Evolutionary conservation across 1,140 invertebrate genomes (phyloP), one percentile per base, ranked within the genome.

Genomic region (Theocolax elegans): DNA sequence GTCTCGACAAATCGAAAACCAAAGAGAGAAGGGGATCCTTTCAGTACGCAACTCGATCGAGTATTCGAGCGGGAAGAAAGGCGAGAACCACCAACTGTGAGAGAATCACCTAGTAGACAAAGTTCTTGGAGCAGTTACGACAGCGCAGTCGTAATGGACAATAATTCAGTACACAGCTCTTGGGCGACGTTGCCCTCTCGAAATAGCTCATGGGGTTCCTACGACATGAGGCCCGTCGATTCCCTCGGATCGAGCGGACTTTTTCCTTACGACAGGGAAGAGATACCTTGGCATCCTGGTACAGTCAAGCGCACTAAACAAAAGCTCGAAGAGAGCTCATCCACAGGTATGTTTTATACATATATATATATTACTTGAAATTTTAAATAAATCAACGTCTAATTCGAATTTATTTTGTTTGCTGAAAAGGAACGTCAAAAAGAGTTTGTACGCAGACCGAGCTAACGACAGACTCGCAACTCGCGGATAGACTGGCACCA

Each of bases 41-140:
- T 93, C 75, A 92, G 90, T 48, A 89, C 90, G 74, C 90, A 91
- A 44, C 80, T 92, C 31, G 92, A 94, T 72, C 87, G 89, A 59
- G 91, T 91, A 19, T 91, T 92, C 76, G 92, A 93, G 71, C 86
- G 89, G 27, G 92, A 94, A 79, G 92, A 92, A 77, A 88, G 87
- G 74, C 88, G 87, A 6, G 80, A 85, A 54, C 76, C 78, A 23
- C 17, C 40, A 1, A 19, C 38, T 62, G 25, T 83, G 75, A 75
- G 82, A 67, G 71, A 83, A 75, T 80, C 88, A 58, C 83, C 87
- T 73, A 81, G 79, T 72, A 83, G 92, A 23, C 92, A 93, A 77
- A 92, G 90, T 81, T 94, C 92, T 3, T 93, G 92, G 91, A 93
- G 92, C 77, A 93, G 92, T 21, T 92, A 91, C 81, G 92, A 93